phyloP scores from a whole-genome alignment of 2,113 vertebrate genomes.

The Lates calcarifer region DNA sequence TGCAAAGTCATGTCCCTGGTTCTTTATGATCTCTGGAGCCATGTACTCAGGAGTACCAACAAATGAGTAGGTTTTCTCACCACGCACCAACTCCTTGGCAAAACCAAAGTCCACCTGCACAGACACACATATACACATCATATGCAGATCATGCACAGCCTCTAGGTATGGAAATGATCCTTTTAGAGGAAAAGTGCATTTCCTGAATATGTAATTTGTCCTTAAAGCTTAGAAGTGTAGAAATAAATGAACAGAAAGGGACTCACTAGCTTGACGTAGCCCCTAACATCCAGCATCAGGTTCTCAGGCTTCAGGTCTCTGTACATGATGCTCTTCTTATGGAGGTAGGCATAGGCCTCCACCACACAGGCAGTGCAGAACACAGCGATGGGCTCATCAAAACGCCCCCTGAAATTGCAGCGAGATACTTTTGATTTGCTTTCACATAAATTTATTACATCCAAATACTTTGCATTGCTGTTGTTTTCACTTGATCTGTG shows the following conservation, averaged over 20 bases:
- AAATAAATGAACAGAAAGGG: not conserved
- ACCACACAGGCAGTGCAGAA: constrained; percentile 89
- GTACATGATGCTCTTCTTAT: constrained; percentile 87
- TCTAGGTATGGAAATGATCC: not conserved
- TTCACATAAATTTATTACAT: not conserved
- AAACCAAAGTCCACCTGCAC: constrained; percentile 90
- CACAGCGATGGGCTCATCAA: constrained; percentile 82
- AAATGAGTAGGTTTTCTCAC: constrained; percentile 89
- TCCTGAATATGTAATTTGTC: not conserved
- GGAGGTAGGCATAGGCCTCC: constrained; percentile 88
- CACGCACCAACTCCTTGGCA: constrained; percentile 83
- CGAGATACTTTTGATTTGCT: not conserved
- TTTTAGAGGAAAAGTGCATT: not conserved
- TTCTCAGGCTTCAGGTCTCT: constrained; percentile 91
- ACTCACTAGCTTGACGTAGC: constrained; percentile 88
- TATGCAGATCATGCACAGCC: not conserved
- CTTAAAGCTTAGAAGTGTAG: not conserved
- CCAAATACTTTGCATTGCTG: not conserved
- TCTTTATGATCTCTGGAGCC: constrained; percentile 89
- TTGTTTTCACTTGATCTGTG: not conserved
- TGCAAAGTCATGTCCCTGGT: constrained; percentile 89
- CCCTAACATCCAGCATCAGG: constrained; percentile 86
- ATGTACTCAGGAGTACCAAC: constrained; percentile 90
- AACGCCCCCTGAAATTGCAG: constrained; percentile 80
- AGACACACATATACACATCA: not conserved